Evolutionary conservation across 2,113 vertebrate species (phyloP), one percentile per base, ranked within the genome.

Genomic region (Numida meleagris): DNA sequence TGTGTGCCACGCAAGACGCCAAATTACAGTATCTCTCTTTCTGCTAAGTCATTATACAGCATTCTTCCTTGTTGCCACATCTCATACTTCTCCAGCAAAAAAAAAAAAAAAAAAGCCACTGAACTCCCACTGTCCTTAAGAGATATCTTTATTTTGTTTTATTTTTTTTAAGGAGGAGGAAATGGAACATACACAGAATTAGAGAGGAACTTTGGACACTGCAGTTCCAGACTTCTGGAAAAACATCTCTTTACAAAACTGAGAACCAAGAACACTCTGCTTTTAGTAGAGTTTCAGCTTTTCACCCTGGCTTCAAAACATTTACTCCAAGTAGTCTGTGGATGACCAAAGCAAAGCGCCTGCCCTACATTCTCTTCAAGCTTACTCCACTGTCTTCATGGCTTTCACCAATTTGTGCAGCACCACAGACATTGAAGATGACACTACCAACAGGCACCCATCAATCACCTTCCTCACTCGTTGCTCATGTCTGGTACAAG

Each of bases 221-320:
- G 43, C 21, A 43, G 42, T 57, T 80, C 67, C 59, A 38, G 19
- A 15, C 50, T 84, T 94, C 67, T 46, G 36, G 25, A 79, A 67
- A 81, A 81, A 5, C 1, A 46, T n/a, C 81, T 55, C 53, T 86
- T 92, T 79, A 67, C 91, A 96, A 83, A 91, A 89, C 29, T 27
- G 5, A 95, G 67, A 94, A 61, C 17, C 50, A 61, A 73, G 81
- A 78, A 80, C 4, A 3, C 14, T 94, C 36, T 72, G 66, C 34
- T 82, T 96, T 92, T 79, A 87, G 51, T 8, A n/a, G 82, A 66
- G 63, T 84, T 80, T 79, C 62, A 75, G n/a, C 67, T 76, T 94
- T 61, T 90, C 58, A 81, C 42, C 62, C 45, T 46, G 17, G 55
- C 76, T 88, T 83, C 77, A 75, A 58, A 94, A 14, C 84, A 63